A percentile compares a stretch with the other conserved stretches of the same genome.
Evolutionary conservation across 2,113 vertebrate species (phyloP).

Genomic region (Pangasianodon hypophthalmus): DNA sequence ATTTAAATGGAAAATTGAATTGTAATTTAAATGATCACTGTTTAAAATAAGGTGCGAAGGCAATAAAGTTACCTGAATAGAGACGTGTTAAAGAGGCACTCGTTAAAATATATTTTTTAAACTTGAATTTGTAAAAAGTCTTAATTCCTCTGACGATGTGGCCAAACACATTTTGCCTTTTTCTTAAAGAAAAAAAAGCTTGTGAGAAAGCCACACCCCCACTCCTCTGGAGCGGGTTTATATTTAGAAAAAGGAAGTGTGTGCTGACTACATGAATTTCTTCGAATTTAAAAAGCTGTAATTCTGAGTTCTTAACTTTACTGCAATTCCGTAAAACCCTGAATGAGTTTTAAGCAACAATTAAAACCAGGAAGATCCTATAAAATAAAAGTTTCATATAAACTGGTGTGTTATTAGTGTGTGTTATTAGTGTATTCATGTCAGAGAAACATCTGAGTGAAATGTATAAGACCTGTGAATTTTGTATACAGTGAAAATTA

Average conservation of each 20-base stretch:
- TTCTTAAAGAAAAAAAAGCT: neutral
- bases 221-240: neutral
- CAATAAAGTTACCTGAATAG: neutral
- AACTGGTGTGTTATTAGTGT: neutral
- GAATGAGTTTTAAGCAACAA: neutral
- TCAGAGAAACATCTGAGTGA: neutral
- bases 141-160: neutral
- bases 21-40: neutral
- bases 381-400: neutral
- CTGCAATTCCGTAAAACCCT: neutral
- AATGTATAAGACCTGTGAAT: neutral
- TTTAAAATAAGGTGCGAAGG: neutral
- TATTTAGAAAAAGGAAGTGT: constrained; percentile 17
- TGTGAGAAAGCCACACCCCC: neutral
- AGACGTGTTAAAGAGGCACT: neutral
- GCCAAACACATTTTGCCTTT: neutral
- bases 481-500: neutral
- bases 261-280: neutral
- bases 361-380: neutral
- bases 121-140: neutral
- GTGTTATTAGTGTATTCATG: neutral
- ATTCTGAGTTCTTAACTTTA: neutral
- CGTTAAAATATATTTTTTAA: no score
- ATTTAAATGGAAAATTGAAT: no score
- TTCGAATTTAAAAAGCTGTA: neutral